These are phyloP conservation scores for Erebia palarica DNA, from an alignment of 2,888 invertebrate species.

Conservation along the genomic window DNA sequence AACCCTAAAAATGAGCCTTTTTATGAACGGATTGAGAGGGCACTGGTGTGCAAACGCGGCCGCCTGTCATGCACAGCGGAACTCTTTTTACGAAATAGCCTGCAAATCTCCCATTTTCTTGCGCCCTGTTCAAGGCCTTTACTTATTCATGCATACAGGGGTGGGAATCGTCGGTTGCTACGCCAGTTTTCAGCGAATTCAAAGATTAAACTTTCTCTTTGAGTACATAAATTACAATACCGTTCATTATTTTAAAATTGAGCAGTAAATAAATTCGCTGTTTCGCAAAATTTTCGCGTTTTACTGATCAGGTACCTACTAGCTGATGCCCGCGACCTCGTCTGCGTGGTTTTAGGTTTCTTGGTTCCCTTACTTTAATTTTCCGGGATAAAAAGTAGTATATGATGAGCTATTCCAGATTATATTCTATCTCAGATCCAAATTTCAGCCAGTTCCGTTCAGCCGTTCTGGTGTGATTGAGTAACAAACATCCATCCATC, in stretches of 20 bases:
- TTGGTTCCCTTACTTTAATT: too few relatives aligned
- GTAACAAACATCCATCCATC: too few relatives aligned
- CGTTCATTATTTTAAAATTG: conserved; percentile 3
- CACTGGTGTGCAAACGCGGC: conserved; percentile 40
- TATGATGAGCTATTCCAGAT: too few relatives aligned
- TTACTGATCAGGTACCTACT: too few relatives aligned
- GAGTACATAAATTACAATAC: conserved; percentile 19
- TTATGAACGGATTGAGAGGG: neutral
- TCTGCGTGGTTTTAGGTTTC: too few relatives aligned
- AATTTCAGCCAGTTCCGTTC: too few relatives aligned
- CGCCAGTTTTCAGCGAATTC: conserved; percentile 27
- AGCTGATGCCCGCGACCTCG: too few relatives aligned
- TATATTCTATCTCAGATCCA: too few relatives aligned
- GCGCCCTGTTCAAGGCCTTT: conserved; percentile 51
- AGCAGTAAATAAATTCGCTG: neutral
- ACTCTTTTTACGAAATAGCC: conserved; percentile 58
- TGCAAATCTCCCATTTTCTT: conserved; percentile 61
- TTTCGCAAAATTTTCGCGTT: conserved; percentile 1
- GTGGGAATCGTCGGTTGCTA: conserved; percentile 39
- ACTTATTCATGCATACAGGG: conserved; percentile 59
- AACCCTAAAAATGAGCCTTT: neutral
- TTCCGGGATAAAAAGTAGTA: too few relatives aligned
- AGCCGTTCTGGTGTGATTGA: too few relatives aligned
- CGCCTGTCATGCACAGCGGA: conserved; percentile 45
- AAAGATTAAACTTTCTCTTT: conserved; percentile 28